Conservation (phyloP, 2,113 vertebrate genomes). For the Thryonomys swinderianus region DNA sequence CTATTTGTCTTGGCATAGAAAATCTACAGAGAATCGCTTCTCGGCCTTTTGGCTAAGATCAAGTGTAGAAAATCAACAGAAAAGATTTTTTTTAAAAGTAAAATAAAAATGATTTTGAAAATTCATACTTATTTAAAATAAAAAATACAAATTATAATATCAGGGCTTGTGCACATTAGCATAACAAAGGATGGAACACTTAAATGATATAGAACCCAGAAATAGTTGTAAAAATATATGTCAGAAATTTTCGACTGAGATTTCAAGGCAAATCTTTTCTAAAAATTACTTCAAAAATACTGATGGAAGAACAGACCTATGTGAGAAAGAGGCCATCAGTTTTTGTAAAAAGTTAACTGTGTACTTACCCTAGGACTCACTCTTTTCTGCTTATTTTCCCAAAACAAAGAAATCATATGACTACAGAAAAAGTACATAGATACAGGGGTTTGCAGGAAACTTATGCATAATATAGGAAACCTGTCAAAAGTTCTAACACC, state of each 20-base stretch:
- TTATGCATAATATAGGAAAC: background rate
- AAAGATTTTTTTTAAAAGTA: no score
- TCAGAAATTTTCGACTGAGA: background rate
- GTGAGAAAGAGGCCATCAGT: background rate
- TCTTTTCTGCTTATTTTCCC: background rate
- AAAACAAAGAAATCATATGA: background rate
- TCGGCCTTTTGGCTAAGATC: no score
- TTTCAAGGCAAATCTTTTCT: background rate
- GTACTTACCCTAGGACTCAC: background rate
- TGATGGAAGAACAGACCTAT: background rate
- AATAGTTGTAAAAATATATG: background rate
- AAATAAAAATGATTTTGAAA: background rate
- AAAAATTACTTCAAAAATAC: background rate
- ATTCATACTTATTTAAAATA: background rate
- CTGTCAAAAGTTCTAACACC: slow-evolving; percentile 1
- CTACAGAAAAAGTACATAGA: background rate
- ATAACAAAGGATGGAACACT: background rate
- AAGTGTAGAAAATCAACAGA: no score
- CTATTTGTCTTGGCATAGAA: background rate
- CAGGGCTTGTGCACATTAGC: background rate
- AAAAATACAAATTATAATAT: background rate
- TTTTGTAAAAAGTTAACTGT: background rate
- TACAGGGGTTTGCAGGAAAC: background rate
- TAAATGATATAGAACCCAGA: background rate
- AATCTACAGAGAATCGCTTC: no score